These are phyloP conservation scores for Intellagama lesueurii DNA, from an alignment of 2,797 vertebrate species.

Conservation along the genomic window DNA sequence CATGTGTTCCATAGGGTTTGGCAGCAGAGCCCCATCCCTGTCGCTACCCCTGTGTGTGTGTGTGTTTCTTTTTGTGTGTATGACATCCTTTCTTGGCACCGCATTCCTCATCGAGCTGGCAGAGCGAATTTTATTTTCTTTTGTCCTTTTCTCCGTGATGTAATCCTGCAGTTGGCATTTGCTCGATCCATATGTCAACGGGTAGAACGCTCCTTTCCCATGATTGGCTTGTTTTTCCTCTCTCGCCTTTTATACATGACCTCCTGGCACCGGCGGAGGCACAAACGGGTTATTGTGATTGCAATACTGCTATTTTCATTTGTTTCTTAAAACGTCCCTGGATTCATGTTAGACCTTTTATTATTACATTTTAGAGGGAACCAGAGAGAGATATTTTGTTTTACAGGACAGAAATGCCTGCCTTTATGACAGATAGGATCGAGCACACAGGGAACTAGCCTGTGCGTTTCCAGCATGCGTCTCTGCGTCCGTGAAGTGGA, in stretches of 20 bases:
- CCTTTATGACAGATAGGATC: no score
- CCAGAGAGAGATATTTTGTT: background rate
- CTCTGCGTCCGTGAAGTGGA: background rate
- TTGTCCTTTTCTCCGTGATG: constrained; percentile 45
- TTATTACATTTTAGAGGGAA: no score
- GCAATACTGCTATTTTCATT: background rate
- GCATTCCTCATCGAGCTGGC: constrained; percentile 40
- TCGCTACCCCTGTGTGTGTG: background rate
- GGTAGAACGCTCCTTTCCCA: constrained; percentile 10
- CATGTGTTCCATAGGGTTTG: no score
- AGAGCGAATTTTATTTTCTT: constrained; percentile 37
- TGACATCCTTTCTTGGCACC: constrained; percentile 37
- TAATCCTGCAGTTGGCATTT: constrained; percentile 44
- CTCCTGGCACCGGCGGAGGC: constrained; percentile 8
- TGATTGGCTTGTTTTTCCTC: background rate
- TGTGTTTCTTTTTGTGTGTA: background rate
- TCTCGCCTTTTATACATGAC: background rate
- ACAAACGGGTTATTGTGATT: background rate
- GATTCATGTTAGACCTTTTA: background rate
- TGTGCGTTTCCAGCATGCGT: background rate
- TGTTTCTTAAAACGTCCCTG: background rate
- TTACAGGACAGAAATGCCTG: background rate
- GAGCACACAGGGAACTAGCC: no score
- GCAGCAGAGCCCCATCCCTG: no score
- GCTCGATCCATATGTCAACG: constrained; percentile 17